Percentiles rank a stretch among this genome's conserved stretches.
Evolutionary conservation across 2,888 invertebrate species (phyloP).

Genomic region (Eupithecia subfuscata): DNA sequence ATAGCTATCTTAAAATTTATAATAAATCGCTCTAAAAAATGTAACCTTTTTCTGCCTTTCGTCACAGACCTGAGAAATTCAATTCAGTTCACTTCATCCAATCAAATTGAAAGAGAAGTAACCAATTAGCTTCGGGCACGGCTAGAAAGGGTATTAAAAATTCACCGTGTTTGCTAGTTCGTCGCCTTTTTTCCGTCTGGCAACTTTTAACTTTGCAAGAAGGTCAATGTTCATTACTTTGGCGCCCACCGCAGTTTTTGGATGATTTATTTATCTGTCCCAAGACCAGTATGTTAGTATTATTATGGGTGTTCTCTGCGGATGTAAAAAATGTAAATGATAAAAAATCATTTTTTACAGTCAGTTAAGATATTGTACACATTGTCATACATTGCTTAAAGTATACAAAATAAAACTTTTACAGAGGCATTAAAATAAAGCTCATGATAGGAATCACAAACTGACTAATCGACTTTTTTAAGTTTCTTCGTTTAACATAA

Average conservation of each 20-base stretch:
- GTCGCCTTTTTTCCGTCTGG: background rate
- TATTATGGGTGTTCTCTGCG: too few species aligned
- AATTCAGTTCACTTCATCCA: background rate
- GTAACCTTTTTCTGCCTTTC: background rate
- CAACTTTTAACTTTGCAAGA: background rate
- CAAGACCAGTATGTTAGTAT: too few species aligned
- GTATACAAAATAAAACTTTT: too few species aligned
- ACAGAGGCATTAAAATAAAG: too few species aligned
- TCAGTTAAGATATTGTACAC: too few species aligned
- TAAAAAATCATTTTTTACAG: too few species aligned
- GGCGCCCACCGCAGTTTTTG: background rate
- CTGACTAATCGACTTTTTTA: too few species aligned
- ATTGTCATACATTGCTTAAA: too few species aligned
- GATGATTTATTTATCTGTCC: background rate
- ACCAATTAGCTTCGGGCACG: background rate
- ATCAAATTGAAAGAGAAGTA: background rate
- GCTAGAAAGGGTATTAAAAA: background rate
- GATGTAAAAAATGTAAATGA: too few species aligned
- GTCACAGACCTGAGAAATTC: background rate
- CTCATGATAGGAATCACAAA: too few species aligned
- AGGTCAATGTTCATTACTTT: background rate
- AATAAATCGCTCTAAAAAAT: background rate
- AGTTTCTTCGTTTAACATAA: too few species aligned
- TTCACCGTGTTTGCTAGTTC: background rate
- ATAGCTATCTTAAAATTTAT: background rate